Conservation (phyloP, 2,797 vertebrate genomes). For the Xiphophorus birchmanni region DNA sequence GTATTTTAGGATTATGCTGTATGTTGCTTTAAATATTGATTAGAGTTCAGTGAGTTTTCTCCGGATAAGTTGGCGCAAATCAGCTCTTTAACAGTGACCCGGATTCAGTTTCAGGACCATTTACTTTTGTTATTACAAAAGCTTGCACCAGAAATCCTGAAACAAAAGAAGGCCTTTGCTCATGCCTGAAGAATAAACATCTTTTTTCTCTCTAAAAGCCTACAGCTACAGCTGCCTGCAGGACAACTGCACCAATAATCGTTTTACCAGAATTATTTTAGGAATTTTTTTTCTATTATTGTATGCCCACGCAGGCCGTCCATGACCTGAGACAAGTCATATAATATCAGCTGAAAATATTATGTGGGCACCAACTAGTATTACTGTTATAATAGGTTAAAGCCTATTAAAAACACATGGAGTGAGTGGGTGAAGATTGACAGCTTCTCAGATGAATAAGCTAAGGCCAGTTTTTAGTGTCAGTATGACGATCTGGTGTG, state of each 20-base stretch:
- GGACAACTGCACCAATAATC: constrained; percentile 25
- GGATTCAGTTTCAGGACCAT: constrained; percentile 51
- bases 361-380: constrained; percentile 37
- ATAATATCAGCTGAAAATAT: constrained; percentile 51
- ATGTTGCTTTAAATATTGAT: constrained; percentile 33
- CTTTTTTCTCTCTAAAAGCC: background rate
- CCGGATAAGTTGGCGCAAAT: constrained; percentile 24
- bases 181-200: constrained; percentile 4
- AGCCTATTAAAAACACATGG: constrained; percentile 46
- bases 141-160: constrained; percentile 19
- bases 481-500: constrained; percentile 46
- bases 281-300: constrained; percentile 55
- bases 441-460: constrained; percentile 60
- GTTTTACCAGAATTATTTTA: constrained; percentile 46
- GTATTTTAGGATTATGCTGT: background rate
- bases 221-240: constrained; percentile 6
- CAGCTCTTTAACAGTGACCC: constrained; percentile 29
- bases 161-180: constrained; percentile 17
- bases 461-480: constrained; percentile 53
- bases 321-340: constrained; percentile 34
- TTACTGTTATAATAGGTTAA: constrained; percentile 48
- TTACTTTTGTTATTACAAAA: constrained; percentile 60
- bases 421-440: constrained; percentile 48
- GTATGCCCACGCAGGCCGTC: constrained; percentile 21
- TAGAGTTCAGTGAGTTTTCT: constrained; percentile 34